phyloP scores from a whole-genome alignment of 2,797 vertebrate species.

The Vireo griseus region DNA sequence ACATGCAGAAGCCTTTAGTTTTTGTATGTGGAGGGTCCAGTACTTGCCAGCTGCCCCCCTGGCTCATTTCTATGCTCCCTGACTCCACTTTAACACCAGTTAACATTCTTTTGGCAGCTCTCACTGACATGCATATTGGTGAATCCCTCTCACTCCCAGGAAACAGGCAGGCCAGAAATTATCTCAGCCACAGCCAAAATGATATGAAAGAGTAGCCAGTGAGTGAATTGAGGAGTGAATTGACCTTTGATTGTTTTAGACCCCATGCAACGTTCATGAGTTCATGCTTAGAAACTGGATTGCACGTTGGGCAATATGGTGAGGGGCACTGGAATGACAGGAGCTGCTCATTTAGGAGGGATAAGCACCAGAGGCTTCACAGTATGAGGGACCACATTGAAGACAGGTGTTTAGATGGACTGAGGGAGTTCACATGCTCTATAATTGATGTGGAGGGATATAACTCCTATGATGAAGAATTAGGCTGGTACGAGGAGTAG shows the following conservation, averaged over 20 bases:
- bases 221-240: neutral
- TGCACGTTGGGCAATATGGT: neutral
- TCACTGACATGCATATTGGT: neutral
- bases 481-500: neutral
- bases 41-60: neutral
- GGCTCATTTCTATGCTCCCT: neutral
- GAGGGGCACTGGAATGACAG: neutral
- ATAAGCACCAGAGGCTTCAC: neutral
- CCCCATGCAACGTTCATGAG: rapidly evolving
- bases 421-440: neutral
- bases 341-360: neutral
- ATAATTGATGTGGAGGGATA: neutral
- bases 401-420: neutral
- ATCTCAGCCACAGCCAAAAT: neutral
- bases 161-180: neutral
- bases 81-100: neutral
- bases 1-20: neutral
- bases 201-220: too few relatives aligned
- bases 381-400: neutral
- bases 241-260: neutral
- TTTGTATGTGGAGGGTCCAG: neutral
- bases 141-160: neutral
- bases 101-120: neutral
- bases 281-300: neutral
- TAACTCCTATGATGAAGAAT: neutral